These are phyloP conservation scores for Haliaeetus leucogaster DNA, from an alignment of 2,113 vertebrate genomes.

Conservation along the genomic window DNA sequence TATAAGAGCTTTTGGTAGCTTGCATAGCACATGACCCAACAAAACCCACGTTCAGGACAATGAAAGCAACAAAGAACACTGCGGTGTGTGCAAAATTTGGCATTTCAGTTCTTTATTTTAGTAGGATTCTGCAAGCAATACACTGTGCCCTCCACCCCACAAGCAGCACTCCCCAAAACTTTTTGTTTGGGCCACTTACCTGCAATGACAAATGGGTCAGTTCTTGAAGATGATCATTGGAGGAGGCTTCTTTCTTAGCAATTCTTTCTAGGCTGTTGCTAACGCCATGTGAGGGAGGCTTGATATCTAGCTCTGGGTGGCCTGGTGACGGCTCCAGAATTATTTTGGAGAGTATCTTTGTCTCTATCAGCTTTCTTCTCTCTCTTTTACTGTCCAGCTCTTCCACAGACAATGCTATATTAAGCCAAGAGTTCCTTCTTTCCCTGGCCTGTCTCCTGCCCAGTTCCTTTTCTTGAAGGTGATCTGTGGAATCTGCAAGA, in stretches of 20 bases:
- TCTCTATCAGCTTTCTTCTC: slow-evolving; percentile 62
- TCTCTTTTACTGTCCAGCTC: slow-evolving; percentile 6
- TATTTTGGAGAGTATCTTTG: slow-evolving; percentile 63
- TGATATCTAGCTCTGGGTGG: neutral
- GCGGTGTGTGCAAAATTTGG: neutral
- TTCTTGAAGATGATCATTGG: neutral
- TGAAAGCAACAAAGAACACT: neutral
- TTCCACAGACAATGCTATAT: neutral
- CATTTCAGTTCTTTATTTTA: neutral
- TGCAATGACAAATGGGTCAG: neutral
- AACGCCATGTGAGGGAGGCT: neutral
- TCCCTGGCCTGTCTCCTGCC: neutral
- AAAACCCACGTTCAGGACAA: neutral
- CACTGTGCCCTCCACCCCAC: neutral
- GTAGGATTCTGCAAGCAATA: neutral
- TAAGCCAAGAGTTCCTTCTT: neutral
- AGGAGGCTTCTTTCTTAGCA: neutral
- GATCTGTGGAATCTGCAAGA: neutral
- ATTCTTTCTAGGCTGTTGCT: neutral
- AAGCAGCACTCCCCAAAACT: neutral
- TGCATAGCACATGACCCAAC: too few species aligned
- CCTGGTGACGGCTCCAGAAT: neutral
- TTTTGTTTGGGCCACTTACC: neutral
- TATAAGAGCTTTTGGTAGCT: neutral
- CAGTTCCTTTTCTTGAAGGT: neutral